Evolutionary conservation across 1,140 invertebrate species (phyloP), one percentile per base, ranked within the genome.

Genomic region (Drosophila nigrodunni): DNA sequence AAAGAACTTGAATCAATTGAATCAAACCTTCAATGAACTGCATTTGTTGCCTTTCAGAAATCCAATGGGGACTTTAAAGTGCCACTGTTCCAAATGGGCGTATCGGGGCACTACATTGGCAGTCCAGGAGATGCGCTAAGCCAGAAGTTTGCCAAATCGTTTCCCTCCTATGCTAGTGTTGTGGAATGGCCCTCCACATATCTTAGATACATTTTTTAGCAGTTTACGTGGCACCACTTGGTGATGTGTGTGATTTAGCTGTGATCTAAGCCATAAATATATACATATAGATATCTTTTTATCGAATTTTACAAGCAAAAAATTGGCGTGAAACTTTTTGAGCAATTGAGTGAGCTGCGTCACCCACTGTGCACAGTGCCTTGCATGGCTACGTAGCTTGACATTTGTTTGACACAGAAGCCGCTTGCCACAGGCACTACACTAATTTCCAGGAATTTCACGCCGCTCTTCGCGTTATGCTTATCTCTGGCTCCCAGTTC

Each of bases 11-110:
- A 1, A 25, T n/a, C 21, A 21, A 21, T 41, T 35, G 34, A 37
- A 5, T 5, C 4, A 8, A 43, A 25, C 1, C 2, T 25, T 41
- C 15, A 4, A 21, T n/a, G 13, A 8, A 37, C 2, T 18, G 35
- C 2, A 11, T 52, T n/a, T 13, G 7, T 25, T 13, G 2, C 6
- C 4, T 64, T 52, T 3, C 91, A 93, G 82, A 88, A 88, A 67
- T 93, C 94, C 88, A 92, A 89, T 64, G 70, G 55, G 0, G 75
- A 78, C 30, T 88, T 80, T 5, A 41, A 65, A 4, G 83, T 82
- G 0, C 85, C 85, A 30, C 1, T 69, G n/a, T 49, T 75, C 18
- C 52, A 89, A 44, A 0, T 89, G 43, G 85, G 65, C 0, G 25
- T 89, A 0, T 25, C 58, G 0, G 43, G 18, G 0, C 85, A 89